A percentile compares a stretch with the other conserved stretches of the same genome.
Evolutionary conservation across 2,797 vertebrate genomes (phyloP).

Genomic region (Falco naumanni): DNA sequence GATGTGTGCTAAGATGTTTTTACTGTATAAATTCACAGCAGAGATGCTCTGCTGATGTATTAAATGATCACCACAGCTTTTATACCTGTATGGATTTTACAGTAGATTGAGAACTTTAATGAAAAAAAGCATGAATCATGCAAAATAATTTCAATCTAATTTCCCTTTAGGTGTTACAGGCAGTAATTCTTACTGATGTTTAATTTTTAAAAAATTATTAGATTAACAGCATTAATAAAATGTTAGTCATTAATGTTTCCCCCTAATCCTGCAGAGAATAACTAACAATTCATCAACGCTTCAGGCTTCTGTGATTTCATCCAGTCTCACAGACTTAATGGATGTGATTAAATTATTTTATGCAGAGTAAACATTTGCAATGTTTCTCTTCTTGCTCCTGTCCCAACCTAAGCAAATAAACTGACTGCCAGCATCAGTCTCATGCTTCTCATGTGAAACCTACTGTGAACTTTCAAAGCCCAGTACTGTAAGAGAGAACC

Average conservation of each 20-base stretch:
- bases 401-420: slow-evolving; percentile 59
- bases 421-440: slow-evolving; percentile 49
- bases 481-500: slow-evolving; percentile 43
- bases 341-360: slow-evolving; percentile 53
- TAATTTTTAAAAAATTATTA: neutral
- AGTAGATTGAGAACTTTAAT: neutral
- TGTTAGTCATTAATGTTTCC: neutral
- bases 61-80: neutral
- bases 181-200: neutral
- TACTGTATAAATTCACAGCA: neutral
- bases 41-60: neutral
- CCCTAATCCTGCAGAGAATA: slow-evolving; percentile 6
- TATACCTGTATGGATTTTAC: slow-evolving; percentile 4
- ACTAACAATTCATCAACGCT: neutral
- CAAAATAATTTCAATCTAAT: neutral
- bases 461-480: slow-evolving; percentile 54
- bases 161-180: neutral
- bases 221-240: slow-evolving; percentile 15
- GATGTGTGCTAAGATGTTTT: neutral
- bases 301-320: slow-evolving; percentile 27
- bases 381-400: slow-evolving; percentile 36
- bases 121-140: neutral
- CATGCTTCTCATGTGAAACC: slow-evolving; percentile 62
- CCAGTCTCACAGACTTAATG: slow-evolving; percentile 44
- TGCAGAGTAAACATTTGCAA: slow-evolving; percentile 47